A percentile compares a stretch with the other conserved stretches of the same genome.
Evolutionary conservation across 2,888 invertebrate genomes (phyloP).

Genomic region (Lacanobia wlatinum): DNA sequence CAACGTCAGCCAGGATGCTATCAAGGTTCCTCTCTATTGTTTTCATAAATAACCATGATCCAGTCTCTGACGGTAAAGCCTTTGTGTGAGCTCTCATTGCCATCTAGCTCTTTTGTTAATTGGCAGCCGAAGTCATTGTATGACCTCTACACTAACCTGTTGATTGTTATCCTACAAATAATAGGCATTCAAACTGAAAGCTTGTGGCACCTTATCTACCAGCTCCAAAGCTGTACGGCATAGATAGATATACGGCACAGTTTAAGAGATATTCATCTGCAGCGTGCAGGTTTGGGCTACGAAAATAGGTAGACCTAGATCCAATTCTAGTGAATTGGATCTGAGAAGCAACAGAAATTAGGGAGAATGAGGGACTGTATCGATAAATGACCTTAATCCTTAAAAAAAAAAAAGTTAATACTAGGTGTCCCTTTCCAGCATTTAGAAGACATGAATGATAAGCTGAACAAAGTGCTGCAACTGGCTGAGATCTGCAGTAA

Average conservation of each 20-base stretch:
- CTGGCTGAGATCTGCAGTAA: constrained; percentile 92
- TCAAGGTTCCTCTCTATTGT: constrained; percentile 80
- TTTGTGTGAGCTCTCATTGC: constrained; percentile 29
- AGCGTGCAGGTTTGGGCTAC: not conserved
- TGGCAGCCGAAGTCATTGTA: not conserved
- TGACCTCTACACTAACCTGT: constrained; percentile 4
- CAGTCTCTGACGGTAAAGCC: not conserved
- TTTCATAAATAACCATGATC: not conserved
- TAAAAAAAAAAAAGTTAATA: not conserved
- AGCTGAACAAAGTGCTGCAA: constrained; percentile 91
- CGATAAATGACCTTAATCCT: not conserved
- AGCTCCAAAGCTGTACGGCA: too few species aligned
- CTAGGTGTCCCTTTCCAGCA: constrained; percentile 73
- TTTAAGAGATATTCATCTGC: not conserved
- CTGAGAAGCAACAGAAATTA: too few species aligned
- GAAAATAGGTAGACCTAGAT: too few species aligned
- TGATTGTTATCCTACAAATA: not conserved
- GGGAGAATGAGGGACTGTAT: not conserved
- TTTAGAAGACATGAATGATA: constrained; percentile 89
- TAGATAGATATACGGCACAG: too few species aligned
- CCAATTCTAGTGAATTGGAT: too few species aligned
- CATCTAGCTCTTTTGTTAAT: not conserved
- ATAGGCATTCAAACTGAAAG: not conserved
- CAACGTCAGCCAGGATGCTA: constrained; percentile 91
- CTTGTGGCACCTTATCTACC: not conserved